Conservation (phyloP, 2,888 invertebrate genomes). For the Mactromeris polynyma region DNA sequence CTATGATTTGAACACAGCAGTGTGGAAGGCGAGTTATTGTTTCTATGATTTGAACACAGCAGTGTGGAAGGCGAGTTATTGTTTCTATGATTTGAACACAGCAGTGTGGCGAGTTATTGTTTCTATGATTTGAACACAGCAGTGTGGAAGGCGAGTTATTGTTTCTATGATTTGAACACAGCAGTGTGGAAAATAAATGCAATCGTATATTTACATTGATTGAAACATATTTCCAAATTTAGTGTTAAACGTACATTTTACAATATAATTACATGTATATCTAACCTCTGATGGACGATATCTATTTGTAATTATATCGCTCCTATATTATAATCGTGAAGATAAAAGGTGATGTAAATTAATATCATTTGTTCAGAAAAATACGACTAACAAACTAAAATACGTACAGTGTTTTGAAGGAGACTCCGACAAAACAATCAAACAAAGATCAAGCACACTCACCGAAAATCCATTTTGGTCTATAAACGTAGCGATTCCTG, state of each 20-base stretch:
- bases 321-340: neutral
- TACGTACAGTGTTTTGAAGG: neutral
- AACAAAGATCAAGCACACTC: slow-evolving; percentile 26
- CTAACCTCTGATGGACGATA: neutral
- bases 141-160: too few relatives aligned
- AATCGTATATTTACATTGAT: too few relatives aligned
- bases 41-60: too few relatives aligned
- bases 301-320: neutral
- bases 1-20: too few relatives aligned
- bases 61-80: too few relatives aligned
- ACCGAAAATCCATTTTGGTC: slow-evolving; percentile 66
- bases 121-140: too few relatives aligned
- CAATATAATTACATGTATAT: neutral
- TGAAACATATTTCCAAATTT: neutral
- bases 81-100: too few relatives aligned
- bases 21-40: too few relatives aligned
- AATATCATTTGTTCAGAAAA: neutral
- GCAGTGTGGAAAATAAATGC: too few relatives aligned
- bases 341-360: neutral
- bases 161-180: too few relatives aligned
- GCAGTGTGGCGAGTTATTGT: too few relatives aligned
- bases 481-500: slow-evolving; percentile 96
- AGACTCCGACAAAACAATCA: neutral
- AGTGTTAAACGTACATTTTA: neutral
- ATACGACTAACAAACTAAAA: neutral